Evolutionary conservation across 2,797 vertebrate genomes (phyloP).

Genomic region (Sardinella longiceps): DNA sequence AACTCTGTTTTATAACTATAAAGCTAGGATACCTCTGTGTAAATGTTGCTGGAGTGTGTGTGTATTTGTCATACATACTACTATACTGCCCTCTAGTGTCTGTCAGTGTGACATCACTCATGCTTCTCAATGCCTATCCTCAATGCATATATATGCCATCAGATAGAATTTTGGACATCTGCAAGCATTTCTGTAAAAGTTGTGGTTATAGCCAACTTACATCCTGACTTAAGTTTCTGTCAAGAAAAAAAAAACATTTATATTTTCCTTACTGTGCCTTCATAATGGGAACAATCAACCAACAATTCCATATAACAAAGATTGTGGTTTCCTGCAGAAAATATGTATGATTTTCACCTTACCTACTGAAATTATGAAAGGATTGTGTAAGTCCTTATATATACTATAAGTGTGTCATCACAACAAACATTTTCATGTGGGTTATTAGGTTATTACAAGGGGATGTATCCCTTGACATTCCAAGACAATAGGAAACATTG

Average conservation of each 20-base stretch:
- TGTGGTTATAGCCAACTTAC: background rate
- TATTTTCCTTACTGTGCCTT: no score
- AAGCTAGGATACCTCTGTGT: background rate
- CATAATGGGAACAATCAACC: no score
- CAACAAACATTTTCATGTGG: no score
- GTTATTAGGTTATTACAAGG: background rate
- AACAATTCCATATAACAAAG: no score
- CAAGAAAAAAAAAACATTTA: background rate
- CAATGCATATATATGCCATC: background rate
- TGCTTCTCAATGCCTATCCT: background rate
- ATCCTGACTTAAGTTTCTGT: background rate
- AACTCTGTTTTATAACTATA: background rate
- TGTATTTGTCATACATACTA: slow-evolving; percentile 5
- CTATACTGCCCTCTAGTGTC: slow-evolving; percentile 44
- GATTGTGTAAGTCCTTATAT: no score
- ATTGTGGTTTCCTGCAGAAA: no score
- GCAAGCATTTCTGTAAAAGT: background rate
- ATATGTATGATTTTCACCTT: no score
- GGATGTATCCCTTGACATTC: background rate
- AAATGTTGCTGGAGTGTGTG: background rate
- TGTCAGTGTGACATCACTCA: background rate
- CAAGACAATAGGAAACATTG: background rate
- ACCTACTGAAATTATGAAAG: no score
- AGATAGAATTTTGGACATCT: background rate
- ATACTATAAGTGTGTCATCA: no score